Percentiles rank a stretch among this genome's conserved stretches.
Conservation (phyloP, 2,888 invertebrate species). For the Lampropteryx suffumata region DNA sequence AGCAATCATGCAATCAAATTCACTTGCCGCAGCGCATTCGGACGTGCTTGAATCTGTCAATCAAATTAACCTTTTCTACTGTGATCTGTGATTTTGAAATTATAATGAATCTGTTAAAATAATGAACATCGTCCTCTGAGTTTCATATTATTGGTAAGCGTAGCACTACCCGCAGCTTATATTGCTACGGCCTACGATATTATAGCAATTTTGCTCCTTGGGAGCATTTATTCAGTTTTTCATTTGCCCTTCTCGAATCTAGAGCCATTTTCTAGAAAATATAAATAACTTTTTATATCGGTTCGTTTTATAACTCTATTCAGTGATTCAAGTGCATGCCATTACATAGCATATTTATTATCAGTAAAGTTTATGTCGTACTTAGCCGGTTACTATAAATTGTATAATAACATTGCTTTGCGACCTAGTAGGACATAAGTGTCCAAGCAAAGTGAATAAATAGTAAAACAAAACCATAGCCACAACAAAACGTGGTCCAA, state of each 20-base stretch:
- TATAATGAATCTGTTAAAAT: constrained; percentile 24
- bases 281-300: not conserved
- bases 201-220: not conserved
- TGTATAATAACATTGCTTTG: too few species aligned
- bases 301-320: not conserved
- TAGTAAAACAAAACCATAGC: too few species aligned
- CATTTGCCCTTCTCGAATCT: not conserved
- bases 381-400: too few species aligned
- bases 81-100: constrained; percentile 23
- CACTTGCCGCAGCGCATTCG: constrained; percentile 11
- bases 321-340: not conserved
- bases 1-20: constrained; percentile 14
- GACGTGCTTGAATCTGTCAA: constrained; percentile 16
- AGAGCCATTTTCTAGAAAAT: constrained; percentile 4
- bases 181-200: constrained; percentile 6
- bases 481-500: too few species aligned
- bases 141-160: constrained; percentile 6
- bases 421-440: too few species aligned
- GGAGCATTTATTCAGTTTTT: constrained; percentile 2
- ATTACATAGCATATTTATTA: not conserved
- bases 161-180: constrained; percentile 2
- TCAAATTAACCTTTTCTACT: constrained; percentile 5
- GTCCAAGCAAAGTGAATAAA: too few species aligned
- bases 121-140: constrained; percentile 12
- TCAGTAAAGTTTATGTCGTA: not conserved